These are phyloP conservation scores for Xylota sylvarum DNA, from an alignment of 2,888 invertebrate species.

Conservation along the genomic window DNA sequence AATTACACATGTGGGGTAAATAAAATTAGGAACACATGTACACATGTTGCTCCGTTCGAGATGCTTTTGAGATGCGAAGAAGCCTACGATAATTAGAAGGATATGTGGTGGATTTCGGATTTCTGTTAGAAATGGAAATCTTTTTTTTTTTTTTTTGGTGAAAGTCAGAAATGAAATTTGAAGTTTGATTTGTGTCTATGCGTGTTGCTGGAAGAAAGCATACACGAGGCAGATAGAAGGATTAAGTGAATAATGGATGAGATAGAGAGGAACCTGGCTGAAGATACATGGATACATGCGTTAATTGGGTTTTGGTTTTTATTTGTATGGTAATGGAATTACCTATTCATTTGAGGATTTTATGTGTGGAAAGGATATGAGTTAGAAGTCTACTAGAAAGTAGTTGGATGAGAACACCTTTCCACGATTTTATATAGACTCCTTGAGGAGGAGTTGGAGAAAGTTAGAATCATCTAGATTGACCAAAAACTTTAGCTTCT, in stretches of 20 bases:
- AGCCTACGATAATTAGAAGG: conserved; percentile 28
- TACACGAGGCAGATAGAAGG: conserved; percentile 14
- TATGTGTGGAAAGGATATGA: not conserved
- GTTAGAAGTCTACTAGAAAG: too few relatives aligned
- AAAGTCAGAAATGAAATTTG: conserved; percentile 37
- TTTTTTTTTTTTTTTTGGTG: not conserved
- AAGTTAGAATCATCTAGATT: too few relatives aligned
- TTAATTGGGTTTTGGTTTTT: conserved; percentile 46
- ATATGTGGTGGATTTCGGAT: conserved; percentile 27
- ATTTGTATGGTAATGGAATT: conserved; percentile 7
- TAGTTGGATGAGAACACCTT: too few relatives aligned
- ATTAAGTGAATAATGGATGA: conserved; percentile 34
- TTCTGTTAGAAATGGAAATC: not conserved
- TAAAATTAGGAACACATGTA: conserved; percentile 39
- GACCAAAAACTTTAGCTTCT: too few relatives aligned
- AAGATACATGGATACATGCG: conserved; percentile 10
- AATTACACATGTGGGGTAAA: conserved; percentile 54
- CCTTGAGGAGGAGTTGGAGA: too few relatives aligned
- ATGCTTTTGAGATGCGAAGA: too few relatives aligned
- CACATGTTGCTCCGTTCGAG: conserved; percentile 35
- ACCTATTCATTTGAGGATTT: not conserved
- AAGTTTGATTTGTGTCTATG: conserved; percentile 31
- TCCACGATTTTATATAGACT: too few relatives aligned
- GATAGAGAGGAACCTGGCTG: conserved; percentile 7
- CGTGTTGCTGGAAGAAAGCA: not conserved